Base-by-base conservation (phyloP, 2,113 vertebrate genomes). In the Sitta europaea region DNA sequence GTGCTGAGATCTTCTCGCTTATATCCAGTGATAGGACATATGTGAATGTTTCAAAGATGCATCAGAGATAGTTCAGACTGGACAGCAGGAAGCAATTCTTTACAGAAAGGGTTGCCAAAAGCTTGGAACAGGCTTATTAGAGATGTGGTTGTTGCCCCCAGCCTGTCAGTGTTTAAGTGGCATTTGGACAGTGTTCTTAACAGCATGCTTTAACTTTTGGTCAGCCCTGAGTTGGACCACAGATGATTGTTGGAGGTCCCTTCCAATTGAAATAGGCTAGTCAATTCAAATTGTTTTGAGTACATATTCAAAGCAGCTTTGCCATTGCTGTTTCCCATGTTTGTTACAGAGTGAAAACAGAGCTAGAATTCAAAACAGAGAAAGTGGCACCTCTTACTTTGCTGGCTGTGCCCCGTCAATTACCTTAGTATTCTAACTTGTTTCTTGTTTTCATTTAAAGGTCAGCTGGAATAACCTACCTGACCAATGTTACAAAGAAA, bases 21-120 rank as follows among this genome's bases (percentile, higher is more conserved):
- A 2, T 3, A 21, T 65, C 21, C 36, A 47, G 29, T 15, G 21
- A 6, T 2, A 43, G 20, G n/a, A 65, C 0, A 1, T 0, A 0
- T 10, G 38, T 9, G 11, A 90, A 33, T 28, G 14, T 80, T 54
- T 54, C 59, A 77, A 59, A 85, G 50, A 24, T 35, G 40, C 7
- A 7, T 1, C 21, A 33, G 10, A 17, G 4, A 13, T 70, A 10
- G 6, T 53, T 70, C 45, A 54, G 27, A 61, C 27, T 35, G n/a
- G 36, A 31, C 9, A 28, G 17, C 8, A 42, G 25, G 27, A 65
- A 78, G 6, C 4, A n/a, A 40, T 82, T 74, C 5, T 43, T 74
- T 58, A 20, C 25, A 0, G 1, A 16, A 15, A 40, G 3, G 5
- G 9, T 24, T 31, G 16, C 28, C 31, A 43, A 78, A 82, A 51